Conservation (phyloP, 2,113 vertebrate species). For the Lipophrys pholis region DNA sequence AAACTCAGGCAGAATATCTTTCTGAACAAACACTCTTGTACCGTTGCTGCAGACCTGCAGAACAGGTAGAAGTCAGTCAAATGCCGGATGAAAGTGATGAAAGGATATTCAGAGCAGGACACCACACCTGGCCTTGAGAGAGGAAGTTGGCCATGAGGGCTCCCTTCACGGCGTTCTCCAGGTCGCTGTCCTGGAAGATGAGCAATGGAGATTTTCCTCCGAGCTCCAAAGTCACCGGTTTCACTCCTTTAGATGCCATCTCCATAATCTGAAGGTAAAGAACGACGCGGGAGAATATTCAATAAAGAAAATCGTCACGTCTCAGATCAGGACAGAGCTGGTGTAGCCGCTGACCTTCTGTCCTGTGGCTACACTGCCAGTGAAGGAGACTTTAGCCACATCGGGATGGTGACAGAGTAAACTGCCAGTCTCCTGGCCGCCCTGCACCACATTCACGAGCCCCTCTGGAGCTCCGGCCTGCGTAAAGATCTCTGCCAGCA, state of each 20-base stretch:
- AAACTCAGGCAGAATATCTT: slow-evolving; percentile 87
- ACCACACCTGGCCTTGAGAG: slow-evolving; percentile 92
- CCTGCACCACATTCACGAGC: slow-evolving; percentile 94
- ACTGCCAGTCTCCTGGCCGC: slow-evolving; percentile 89
- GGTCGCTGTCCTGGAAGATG: slow-evolving; percentile 90
- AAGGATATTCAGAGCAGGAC: not conserved
- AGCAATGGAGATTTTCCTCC: slow-evolving; percentile 97
- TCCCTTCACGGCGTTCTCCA: slow-evolving; percentile 92
- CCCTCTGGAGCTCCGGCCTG: slow-evolving; percentile 90
- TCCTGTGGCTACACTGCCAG: slow-evolving; percentile 94
- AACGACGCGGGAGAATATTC: too few species aligned
- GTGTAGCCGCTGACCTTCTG: slow-evolving; percentile 83
- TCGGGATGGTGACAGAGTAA: slow-evolving; percentile 90
- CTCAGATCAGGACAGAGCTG: not conserved
- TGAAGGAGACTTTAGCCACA: slow-evolving; percentile 96
- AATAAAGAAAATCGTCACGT: not conserved
- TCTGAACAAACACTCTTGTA: slow-evolving; percentile 94
- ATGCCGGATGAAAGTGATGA: too few species aligned
- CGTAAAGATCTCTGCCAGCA: slow-evolving; percentile 91
- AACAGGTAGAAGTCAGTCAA: not conserved
- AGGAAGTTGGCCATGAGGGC: slow-evolving; percentile 98
- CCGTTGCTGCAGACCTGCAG: slow-evolving; percentile 96
- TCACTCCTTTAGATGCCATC: slow-evolving; percentile 90
- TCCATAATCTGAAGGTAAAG: slow-evolving; percentile 89
- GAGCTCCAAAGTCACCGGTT: slow-evolving; percentile 94